A percentile compares a stretch with the other conserved stretches of the same genome.
phyloP scores from a whole-genome alignment of 2,797 vertebrate genomes.

The Meriones psammophilus region DNA sequence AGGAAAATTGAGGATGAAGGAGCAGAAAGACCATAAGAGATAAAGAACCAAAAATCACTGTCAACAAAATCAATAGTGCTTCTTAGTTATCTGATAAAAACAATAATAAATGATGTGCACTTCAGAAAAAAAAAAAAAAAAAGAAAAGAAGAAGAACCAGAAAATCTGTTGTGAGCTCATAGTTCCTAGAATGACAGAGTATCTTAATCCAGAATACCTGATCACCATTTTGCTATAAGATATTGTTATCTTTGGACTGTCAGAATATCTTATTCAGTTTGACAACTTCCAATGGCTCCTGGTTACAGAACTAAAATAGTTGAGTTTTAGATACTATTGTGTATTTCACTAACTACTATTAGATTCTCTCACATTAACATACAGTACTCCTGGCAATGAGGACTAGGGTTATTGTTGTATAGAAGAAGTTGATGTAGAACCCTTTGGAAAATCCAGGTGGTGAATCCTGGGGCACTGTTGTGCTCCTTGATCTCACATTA shows the following conservation, averaged over 20 bases:
- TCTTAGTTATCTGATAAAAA: too few species aligned
- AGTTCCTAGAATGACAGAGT: neutral
- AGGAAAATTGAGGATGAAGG: neutral
- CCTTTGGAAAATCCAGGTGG: neutral
- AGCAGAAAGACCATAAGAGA: neutral
- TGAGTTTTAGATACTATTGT: neutral
- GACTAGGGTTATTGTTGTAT: neutral
- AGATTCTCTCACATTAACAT: neutral
- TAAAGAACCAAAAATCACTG: neutral
- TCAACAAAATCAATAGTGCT: too few species aligned
- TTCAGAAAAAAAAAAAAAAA: too few species aligned
- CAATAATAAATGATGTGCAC: too few species aligned
- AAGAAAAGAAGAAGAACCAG: neutral
- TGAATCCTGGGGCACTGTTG: neutral
- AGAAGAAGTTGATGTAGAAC: neutral
- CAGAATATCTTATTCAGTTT: neutral
- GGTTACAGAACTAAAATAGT: neutral
- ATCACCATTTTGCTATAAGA: neutral
- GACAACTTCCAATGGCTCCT: rapidly evolving
- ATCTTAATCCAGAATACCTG: neutral
- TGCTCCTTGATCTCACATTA: neutral
- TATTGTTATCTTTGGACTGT: neutral
- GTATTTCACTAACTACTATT: neutral
- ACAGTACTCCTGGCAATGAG: neutral
- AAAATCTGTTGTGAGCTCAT: too few species aligned